Conservation (phyloP, 2,888 invertebrate species). For the Polyploca ridens region DNA sequence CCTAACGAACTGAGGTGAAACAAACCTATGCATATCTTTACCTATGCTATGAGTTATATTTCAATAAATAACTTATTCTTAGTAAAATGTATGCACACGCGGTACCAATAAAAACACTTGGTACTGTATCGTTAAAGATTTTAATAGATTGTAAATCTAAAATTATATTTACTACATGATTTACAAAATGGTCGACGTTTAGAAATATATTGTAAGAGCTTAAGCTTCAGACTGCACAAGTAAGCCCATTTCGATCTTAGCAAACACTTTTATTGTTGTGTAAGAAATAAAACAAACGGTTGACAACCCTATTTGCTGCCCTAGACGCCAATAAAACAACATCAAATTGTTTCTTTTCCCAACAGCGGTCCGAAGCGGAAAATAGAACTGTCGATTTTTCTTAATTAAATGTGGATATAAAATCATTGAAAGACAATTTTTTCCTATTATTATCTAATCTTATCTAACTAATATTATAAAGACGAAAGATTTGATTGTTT, state of each 20-base stretch:
- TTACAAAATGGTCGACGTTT: conserved; percentile 24
- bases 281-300: conserved; percentile 42
- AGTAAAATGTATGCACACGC: no score
- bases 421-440: not conserved
- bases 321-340: conserved; percentile 42
- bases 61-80: no score
- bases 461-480: no score
- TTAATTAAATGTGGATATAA: conserved; percentile 5
- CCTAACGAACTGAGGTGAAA: no score
- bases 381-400: conserved; percentile 25
- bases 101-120: not conserved
- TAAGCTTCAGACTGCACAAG: conserved; percentile 19
- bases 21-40: no score
- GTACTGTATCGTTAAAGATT: not conserved
- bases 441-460: no score
- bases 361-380: conserved; percentile 30
- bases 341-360: conserved; percentile 42
- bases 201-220: conserved; percentile 22
- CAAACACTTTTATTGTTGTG: conserved; percentile 28
- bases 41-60: no score
- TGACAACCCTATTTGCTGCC: conserved; percentile 40
- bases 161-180: conserved; percentile 11
- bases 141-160: not conserved
- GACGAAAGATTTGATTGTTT: no score
- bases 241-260: conserved; percentile 38